Base-by-base conservation (phyloP, 2,888 invertebrate genomes). In the Phytoseiulus persimilis region DNA sequence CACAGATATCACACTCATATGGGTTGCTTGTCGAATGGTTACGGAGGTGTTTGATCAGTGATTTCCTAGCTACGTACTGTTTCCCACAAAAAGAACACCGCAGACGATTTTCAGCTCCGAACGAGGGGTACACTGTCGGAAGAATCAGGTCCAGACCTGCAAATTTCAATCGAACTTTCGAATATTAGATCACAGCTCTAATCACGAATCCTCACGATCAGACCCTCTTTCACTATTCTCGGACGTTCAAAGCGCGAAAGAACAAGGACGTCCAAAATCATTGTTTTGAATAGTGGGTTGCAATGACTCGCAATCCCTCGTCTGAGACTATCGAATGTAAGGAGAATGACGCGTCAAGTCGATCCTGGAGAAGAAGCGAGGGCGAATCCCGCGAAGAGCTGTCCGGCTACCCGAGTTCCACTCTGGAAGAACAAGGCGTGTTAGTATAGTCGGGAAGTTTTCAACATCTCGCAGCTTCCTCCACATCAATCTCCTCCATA, bases 11-110 rank as follows among this genome's bases (percentile, higher is more conserved):
- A 33, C 87, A 87, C 31, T 87, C 87, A 31, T 87, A 87, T 18
- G 87, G 87, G n/a, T 87, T 45, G 87, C 87, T 87, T 23, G n/a
- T 45, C 33, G 87, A 87, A 87, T 87, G 87, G 31, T 87, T 33
- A 3, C 87, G 87, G 33, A 87, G 87, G 31, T 87, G 87, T 32
- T 87, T 87, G 32, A 87, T 32, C n/a, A 87, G 33, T 1, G 87
- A 87, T 45, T 87, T 87, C 23, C 87, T 33, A 32, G 87, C 87
- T 11, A 33, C 87, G 23, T 39, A 87, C 87, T 87, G 87, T 39
- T 87, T 87, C 32, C 87, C 87, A 33, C 87, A 87, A 23, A 87
- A 87, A 0, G 87, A 32, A 18, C 87, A 87, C 11, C 45, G 32
- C 11, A 87, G 33, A 32, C 87, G 87, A 87, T n/a, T 87, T 45